Conservation (phyloP, 2,888 invertebrate species). For the Sialis lutaria region DNA sequence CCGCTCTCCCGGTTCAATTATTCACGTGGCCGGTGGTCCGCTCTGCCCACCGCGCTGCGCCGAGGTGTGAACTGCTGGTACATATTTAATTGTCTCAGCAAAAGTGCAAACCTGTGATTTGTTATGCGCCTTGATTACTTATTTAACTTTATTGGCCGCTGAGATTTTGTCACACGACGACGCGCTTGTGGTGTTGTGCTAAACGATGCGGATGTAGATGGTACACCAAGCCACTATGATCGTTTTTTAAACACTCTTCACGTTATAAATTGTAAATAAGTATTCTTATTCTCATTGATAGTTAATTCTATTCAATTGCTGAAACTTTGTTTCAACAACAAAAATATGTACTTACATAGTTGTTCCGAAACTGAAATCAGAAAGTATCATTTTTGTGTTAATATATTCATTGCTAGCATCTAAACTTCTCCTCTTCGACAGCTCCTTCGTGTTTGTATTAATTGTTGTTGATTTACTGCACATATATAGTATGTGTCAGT, state of each 20-base stretch:
- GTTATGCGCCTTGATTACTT: slow-evolving; percentile 5
- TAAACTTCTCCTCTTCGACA: no score
- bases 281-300: not conserved
- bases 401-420: no score
- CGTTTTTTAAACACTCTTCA: not conserved
- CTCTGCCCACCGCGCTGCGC: not conserved
- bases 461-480: no score
- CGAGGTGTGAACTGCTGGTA: slow-evolving; percentile 6
- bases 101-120: slow-evolving; percentile 6
- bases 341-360: no score
- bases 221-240: not conserved
- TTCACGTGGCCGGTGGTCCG: not conserved
- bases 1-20: slow-evolving; percentile 2
- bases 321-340: no score
- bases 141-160: slow-evolving; percentile 4
- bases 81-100: slow-evolving; percentile 6
- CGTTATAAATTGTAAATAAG: not conserved
- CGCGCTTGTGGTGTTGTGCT: not conserved
- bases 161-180: not conserved
- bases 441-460: no score
- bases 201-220: no score
- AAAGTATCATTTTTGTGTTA: no score
- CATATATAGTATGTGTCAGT: no score
- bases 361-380: no score
- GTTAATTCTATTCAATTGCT: not conserved